A percentile compares a stretch with the other conserved stretches of the same genome.
Evolutionary conservation across 2,113 vertebrate species (phyloP).

Genomic region (Trogon surrucura): DNA sequence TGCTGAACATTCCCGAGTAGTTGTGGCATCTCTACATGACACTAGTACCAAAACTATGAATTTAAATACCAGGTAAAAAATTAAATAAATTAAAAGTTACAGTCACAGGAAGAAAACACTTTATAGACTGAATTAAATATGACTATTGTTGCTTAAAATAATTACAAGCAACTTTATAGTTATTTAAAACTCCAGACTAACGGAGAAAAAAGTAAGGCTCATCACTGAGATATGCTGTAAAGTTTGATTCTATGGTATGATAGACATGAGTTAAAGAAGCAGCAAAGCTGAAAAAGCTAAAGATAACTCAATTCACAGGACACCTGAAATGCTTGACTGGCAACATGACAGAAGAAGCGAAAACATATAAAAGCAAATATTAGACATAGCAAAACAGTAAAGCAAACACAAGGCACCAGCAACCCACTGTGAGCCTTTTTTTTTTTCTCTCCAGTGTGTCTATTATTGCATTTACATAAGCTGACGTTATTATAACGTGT

Average conservation of each 20-base stretch:
- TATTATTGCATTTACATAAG: neutral
- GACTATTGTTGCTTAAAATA: neutral
- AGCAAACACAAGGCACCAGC: neutral
- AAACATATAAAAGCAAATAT: neutral
- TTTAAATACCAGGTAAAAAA: neutral
- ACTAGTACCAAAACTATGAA: neutral
- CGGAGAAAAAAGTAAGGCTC: neutral
- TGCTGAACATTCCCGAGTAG: neutral
- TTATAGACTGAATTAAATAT: neutral
- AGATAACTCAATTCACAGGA: neutral
- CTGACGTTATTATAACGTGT: rapidly evolving
- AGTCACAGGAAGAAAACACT: neutral
- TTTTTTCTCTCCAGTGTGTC: neutral
- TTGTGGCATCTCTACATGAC: rapidly evolving
- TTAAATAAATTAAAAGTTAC: neutral
- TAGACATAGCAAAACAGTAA: neutral
- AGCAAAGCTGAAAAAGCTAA: constrained; percentile 3
- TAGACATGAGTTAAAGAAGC: neutral
- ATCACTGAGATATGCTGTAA: neutral
- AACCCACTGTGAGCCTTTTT: neutral
- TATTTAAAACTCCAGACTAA: neutral
- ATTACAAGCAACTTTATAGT: neutral
- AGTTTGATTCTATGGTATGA: neutral
- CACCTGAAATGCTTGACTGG: neutral
- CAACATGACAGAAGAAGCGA: neutral